phyloP scores from a whole-genome alignment of 1,140 invertebrate species.

The Drosophila subpulchrella region DNA sequence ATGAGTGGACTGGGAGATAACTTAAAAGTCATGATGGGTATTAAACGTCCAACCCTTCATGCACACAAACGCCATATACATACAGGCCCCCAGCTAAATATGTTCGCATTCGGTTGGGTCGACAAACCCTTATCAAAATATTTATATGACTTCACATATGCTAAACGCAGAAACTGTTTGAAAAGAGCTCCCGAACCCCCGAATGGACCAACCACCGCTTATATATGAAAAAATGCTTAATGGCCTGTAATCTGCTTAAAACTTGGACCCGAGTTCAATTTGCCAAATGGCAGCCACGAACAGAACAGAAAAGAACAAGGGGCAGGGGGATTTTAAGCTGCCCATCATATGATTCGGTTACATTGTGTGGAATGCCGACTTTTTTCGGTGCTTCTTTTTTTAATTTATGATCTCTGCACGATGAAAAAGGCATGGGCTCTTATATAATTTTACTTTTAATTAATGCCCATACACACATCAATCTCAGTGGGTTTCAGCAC shows the following conservation, averaged over 20 bases:
- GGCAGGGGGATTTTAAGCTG: conserved; percentile 54
- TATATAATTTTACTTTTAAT: conserved; percentile 76
- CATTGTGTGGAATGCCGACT: conserved; percentile 26
- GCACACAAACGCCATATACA: background rate
- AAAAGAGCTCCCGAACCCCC: conserved; percentile 33
- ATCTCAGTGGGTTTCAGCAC: conserved; percentile 17
- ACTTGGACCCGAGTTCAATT: conserved; percentile 82
- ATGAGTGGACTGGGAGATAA: conserved; percentile 52
- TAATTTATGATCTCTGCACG: conserved; percentile 68
- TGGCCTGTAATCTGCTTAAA: conserved; percentile 83
- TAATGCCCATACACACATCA: conserved; percentile 57
- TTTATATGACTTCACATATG: conserved; percentile 83
- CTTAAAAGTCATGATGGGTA: conserved; percentile 83
- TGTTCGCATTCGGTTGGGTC: conserved; percentile 64
- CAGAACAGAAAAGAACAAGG: conserved; percentile 4
- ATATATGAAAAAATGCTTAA: conserved; percentile 79
- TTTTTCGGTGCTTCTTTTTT: conserved; percentile 35
- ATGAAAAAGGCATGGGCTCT: conserved; percentile 21
- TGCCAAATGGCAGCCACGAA: conserved; percentile 65
- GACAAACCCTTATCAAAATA: conserved; percentile 81
- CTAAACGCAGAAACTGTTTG: conserved; percentile 69
- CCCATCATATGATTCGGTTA: conserved; percentile 29
- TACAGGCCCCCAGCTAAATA: conserved; percentile 51
- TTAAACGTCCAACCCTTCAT: conserved; percentile 69
- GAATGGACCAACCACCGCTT: background rate